Conservation (phyloP, 2,888 invertebrate genomes). For the Corythucha ciliata region DNA sequence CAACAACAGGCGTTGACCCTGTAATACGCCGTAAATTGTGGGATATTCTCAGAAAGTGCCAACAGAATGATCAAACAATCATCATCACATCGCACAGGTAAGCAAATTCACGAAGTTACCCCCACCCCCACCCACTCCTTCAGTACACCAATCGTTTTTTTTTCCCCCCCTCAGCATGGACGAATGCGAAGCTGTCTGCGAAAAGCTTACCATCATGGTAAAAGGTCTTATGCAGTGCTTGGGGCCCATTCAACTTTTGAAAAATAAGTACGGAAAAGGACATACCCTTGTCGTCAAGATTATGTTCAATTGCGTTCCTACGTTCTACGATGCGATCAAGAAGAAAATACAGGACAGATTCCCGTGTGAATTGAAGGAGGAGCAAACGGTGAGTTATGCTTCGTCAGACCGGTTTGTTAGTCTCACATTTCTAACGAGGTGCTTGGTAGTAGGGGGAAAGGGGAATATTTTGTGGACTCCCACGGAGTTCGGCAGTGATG, state of each 20-base stretch:
- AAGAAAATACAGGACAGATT: too few relatives aligned
- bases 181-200: constrained; percentile 74
- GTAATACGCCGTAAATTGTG: constrained; percentile 73
- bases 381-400: neutral
- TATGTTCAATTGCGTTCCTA: too few relatives aligned
- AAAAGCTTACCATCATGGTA: constrained; percentile 67
- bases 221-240: constrained; percentile 62
- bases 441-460: too few relatives aligned
- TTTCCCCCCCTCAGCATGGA: constrained; percentile 67
- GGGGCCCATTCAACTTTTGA: constrained; percentile 61
- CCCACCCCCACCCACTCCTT: neutral
- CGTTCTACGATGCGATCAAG: too few relatives aligned
- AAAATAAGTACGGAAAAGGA: constrained; percentile 60
- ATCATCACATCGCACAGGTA: constrained; percentile 66
- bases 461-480: too few relatives aligned
- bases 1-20: constrained; percentile 63
- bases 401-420: too few relatives aligned
- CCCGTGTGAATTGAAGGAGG: neutral
- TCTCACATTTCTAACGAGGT: too few relatives aligned
- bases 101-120: neutral
- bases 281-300: constrained; percentile 51
- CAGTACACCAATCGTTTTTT: too few relatives aligned
- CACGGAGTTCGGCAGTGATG: too few relatives aligned
- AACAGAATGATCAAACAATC: constrained; percentile 63
- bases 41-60: constrained; percentile 59